Evolutionary conservation across 2,888 invertebrate genomes (phyloP).

Genomic region (Plagodis dolabraria): DNA sequence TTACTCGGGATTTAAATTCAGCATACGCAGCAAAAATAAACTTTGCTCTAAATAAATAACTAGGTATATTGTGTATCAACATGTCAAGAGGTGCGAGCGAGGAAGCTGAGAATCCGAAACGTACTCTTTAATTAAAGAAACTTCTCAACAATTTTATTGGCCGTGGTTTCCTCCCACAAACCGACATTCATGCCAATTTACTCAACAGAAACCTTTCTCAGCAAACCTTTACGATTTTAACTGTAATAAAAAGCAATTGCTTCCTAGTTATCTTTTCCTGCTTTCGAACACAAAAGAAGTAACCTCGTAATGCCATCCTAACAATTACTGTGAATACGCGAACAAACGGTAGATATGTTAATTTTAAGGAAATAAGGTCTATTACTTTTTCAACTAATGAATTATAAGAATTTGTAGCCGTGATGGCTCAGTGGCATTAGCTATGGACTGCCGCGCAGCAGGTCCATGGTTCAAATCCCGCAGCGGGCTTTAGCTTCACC

Average conservation of each 20-base stretch:
- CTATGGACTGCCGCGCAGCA: no score
- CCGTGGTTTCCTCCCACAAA: background rate
- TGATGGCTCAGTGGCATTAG: no score
- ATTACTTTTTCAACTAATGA: background rate
- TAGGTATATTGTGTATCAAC: no score
- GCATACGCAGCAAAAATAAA: no score
- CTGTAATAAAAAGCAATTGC: slow-evolving; percentile 5
- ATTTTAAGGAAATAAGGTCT: slow-evolving; percentile 1
- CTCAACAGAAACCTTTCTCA: background rate
- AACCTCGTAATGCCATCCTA: background rate
- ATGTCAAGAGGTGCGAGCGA: no score
- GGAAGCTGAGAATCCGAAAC: no score
- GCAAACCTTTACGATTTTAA: slow-evolving; percentile 3
- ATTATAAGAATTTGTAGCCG: no score
- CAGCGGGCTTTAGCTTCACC: no score
- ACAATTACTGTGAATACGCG: slow-evolving; percentile 5
- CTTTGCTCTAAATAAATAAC: no score
- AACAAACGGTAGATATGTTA: slow-evolving; percentile 1
- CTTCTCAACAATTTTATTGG: background rate
- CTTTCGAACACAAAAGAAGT: slow-evolving; percentile 2
- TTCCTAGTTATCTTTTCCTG: slow-evolving; percentile 3
- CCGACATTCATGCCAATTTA: background rate
- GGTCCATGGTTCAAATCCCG: no score
- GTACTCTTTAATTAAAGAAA: background rate
- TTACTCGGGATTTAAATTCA: no score